phyloP scores from a whole-genome alignment of 2,888 invertebrate species.

The Macropis europaea region DNA sequence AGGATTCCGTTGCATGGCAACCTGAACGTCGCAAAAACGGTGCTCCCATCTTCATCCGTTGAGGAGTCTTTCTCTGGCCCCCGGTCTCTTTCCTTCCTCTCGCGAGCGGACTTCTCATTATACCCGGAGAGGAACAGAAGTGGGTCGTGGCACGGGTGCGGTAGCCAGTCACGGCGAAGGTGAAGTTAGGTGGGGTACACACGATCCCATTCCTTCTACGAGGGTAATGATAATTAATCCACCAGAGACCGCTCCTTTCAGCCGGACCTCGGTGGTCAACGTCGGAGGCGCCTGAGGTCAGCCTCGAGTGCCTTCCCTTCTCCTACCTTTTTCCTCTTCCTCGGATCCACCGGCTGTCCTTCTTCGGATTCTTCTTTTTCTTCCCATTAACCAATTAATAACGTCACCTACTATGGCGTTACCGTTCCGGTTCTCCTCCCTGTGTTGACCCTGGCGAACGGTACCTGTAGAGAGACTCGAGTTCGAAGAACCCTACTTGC shows the following conservation, averaged over 20 bases:
- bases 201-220: slow-evolving; percentile 64
- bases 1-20: slow-evolving; percentile 51
- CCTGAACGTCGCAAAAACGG: slow-evolving; percentile 23
- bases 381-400: slow-evolving; percentile 75
- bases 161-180: slow-evolving; percentile 70
- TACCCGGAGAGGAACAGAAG: slow-evolving; percentile 65
- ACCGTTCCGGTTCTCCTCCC: slow-evolving; percentile 67
- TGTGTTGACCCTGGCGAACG: slow-evolving; percentile 66
- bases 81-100: slow-evolving; percentile 34
- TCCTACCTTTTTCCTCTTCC: slow-evolving; percentile 17
- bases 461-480: slow-evolving; percentile 61
- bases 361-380: slow-evolving; percentile 54
- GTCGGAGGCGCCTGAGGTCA: slow-evolving; percentile 60
- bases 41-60: slow-evolving; percentile 14
- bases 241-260: slow-evolving; percentile 65
- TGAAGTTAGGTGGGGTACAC: slow-evolving; percentile 61
- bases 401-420: slow-evolving; percentile 71
- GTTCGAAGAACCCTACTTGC: slow-evolving; percentile 67
- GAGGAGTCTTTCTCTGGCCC: background rate
- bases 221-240: slow-evolving; percentile 77
- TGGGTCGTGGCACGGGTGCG: slow-evolving; percentile 75
- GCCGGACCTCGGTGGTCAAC: slow-evolving; percentile 60
- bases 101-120: slow-evolving; percentile 58
- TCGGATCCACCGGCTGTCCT: slow-evolving; percentile 31
- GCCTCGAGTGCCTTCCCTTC: slow-evolving; percentile 51